Base-by-base conservation (phyloP, 2,888 invertebrate genomes). In the Catotricha subobsoleta region DNA sequence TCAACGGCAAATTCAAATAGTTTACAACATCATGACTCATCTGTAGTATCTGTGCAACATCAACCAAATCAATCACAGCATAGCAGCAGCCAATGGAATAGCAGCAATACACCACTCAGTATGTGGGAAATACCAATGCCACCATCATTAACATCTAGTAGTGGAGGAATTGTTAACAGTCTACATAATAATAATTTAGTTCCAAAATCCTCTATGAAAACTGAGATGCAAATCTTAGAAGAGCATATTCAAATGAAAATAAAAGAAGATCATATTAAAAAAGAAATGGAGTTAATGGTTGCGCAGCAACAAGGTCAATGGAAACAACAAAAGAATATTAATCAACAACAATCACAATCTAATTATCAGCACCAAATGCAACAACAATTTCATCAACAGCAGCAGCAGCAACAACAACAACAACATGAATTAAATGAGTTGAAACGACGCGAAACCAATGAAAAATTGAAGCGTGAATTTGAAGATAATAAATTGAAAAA, bases 181-280 rank as follows among this genome's bases (percentile, higher is more conserved):
- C n/a, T n/a, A n/a, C n/a, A n/a, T 3, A 15, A 31, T 31, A 31
- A 31, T 31, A 31, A 31, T n/a, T 19, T 19, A 23, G 36, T 36
- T 21, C 36, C 36, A 21, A 36, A 23, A 15, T 36, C 36, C 13
- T 36, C 36, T 21, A 48, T 48, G 44, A 46, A 46, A 39, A 46
- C 46, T 6, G 48, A 48, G 21, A 42, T 46, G 19, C 45, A 48
- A 40, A 43, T 48, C 9, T 30, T 48, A 2, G 46, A 48, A 10
- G 16, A 31, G 31, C 16, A n/a, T 5, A 16, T 16, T 30, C 30
- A 30, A 9, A 16, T 16, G 3, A 33, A 33, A 12, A 20, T 20
- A 2, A 33, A 33, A 33, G 33, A 33, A 20, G 33, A 33, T 12
- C 34, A 34, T 20, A 21, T 34, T 8, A 34, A 34, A 21, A 35